phyloP scores from a whole-genome alignment of 2,888 invertebrate genomes.

The Criorhina ranunculi region DNA sequence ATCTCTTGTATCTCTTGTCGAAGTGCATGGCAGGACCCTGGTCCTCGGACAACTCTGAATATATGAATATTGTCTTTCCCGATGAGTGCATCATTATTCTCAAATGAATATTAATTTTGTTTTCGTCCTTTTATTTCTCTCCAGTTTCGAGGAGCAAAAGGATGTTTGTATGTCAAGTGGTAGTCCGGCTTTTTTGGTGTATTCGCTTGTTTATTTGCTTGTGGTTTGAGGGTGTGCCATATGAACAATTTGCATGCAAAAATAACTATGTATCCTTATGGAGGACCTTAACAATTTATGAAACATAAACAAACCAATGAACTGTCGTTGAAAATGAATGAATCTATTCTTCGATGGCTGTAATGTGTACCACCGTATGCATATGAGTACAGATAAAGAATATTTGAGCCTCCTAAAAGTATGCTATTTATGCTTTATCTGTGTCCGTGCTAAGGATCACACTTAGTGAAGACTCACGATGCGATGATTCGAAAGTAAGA shows the following conservation, averaged over 20 bases:
- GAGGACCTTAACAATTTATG: neutral
- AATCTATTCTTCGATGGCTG: no score
- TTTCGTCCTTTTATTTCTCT: neutral
- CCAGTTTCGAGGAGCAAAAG: no score
- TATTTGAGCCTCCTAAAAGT: no score
- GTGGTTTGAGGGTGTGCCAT: neutral
- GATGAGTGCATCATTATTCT: conserved; percentile 1
- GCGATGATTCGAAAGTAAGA: no score
- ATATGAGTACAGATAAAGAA: no score
- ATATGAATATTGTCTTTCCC: neutral
- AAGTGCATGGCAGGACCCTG: neutral
- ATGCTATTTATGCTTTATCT: no score
- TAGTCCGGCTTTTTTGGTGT: neutral
- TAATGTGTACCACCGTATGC: no score
- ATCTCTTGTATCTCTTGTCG: neutral
- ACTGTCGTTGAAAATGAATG: neutral
- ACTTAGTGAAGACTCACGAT: no score
- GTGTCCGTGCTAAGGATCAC: no score
- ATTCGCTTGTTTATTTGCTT: neutral
- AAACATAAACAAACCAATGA: neutral
- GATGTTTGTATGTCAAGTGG: neutral
- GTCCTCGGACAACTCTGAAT: no score
- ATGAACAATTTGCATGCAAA: neutral
- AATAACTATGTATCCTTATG: neutral
- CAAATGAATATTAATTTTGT: neutral